These are phyloP conservation scores for Sebastes matsubarae DNA, from an alignment of 2,797 vertebrate genomes.

Conservation along the genomic window DNA sequence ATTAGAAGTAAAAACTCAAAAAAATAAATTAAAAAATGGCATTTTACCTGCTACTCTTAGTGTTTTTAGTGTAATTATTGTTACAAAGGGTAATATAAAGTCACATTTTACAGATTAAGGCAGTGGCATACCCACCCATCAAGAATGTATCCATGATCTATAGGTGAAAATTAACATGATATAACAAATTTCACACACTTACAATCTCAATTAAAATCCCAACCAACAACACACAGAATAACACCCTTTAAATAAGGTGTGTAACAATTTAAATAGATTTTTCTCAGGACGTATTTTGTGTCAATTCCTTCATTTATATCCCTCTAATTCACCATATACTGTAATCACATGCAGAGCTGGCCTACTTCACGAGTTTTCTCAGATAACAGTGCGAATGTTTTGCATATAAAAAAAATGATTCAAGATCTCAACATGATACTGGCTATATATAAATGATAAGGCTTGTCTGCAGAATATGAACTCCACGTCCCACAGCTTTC, in stretches of 20 bases:
- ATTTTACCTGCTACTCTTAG: background rate
- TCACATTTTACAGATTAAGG: background rate
- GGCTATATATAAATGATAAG: conserved; percentile 84
- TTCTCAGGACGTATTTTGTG: background rate
- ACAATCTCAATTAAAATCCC: background rate
- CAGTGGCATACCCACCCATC: background rate
- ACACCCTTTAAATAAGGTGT: background rate
- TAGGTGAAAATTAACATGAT: background rate
- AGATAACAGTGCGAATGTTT: conserved; percentile 70
- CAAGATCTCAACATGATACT: conserved; percentile 72
- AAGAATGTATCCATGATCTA: background rate
- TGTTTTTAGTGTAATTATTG: background rate
- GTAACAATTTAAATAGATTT: background rate
- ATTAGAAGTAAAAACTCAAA: background rate
- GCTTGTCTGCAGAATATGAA: conserved; percentile 76
- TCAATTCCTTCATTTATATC: conserved; percentile 6
- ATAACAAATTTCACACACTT: background rate
- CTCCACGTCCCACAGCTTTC: conserved; percentile 75
- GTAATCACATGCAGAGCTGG: conserved; percentile 54
- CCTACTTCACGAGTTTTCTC: conserved; percentile 61
- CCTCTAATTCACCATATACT: conserved; percentile 31
- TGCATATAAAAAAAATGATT: conserved; percentile 75
- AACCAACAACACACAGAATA: background rate
- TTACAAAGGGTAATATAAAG: background rate
- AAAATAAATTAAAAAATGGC: background rate